These are phyloP conservation scores for Caenorhabditis panamensis DNA, from an alignment of 2,888 invertebrate species.

Conservation along the genomic window DNA sequence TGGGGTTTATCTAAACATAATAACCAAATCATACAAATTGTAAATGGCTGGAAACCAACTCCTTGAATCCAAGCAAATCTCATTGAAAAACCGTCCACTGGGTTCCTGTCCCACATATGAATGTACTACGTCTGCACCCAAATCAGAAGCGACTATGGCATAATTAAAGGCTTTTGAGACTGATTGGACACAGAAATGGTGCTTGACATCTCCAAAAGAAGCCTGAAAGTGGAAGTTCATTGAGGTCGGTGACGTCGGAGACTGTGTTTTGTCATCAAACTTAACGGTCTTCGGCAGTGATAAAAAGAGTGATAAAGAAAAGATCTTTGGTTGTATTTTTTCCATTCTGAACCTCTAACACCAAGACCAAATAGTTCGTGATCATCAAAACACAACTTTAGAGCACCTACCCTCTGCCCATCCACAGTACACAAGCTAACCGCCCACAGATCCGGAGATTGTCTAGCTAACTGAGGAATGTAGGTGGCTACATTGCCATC, in stretches of 20 bases:
- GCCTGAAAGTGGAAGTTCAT: constrained; percentile 44
- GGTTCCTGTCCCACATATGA: constrained; percentile 75
- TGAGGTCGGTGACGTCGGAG: neutral
- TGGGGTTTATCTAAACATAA: constrained; percentile 92
- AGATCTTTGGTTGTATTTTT: neutral
- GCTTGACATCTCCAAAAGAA: constrained; percentile 88
- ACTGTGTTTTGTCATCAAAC: neutral
- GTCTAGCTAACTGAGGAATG: constrained; percentile 94
- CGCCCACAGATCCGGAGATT: constrained; percentile 86
- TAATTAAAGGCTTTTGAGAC: constrained; percentile 84
- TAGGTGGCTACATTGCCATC: constrained; percentile 84
- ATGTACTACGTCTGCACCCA: constrained; percentile 73
- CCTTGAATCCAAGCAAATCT: constrained; percentile 73
- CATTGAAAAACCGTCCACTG: constrained; percentile 74
- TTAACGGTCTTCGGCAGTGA: no score
- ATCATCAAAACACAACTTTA: neutral
- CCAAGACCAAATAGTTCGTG: neutral
- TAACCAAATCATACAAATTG: neutral
- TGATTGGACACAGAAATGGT: constrained; percentile 95
- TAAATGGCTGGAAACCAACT: no score
- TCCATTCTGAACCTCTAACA: no score
- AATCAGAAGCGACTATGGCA: constrained; percentile 73
- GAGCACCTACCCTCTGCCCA: constrained; percentile 65
- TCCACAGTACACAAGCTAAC: constrained; percentile 95
- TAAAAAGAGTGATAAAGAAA: neutral